phyloP scores from a whole-genome alignment of 2,113 vertebrate species.

The Siphamia tubifer region DNA sequence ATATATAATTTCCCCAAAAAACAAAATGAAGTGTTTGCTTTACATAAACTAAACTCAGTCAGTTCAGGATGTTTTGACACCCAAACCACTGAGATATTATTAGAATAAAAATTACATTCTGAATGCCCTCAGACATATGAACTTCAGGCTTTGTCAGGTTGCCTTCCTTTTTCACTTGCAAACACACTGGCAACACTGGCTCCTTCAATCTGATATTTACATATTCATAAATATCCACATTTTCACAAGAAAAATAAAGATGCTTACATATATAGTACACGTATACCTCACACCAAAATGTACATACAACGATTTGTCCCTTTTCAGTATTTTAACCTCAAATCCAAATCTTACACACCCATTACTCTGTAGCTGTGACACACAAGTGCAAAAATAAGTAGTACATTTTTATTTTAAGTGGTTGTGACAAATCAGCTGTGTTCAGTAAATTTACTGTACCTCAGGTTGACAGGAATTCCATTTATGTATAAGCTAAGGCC shows the following conservation, averaged over 20 bases:
- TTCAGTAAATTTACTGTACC: slow-evolving; percentile 33
- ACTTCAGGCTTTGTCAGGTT: background rate
- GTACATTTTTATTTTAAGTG: slow-evolving; percentile 47
- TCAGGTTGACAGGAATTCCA: slow-evolving; percentile 47
- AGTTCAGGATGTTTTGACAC: slow-evolving; percentile 18
- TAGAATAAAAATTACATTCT: slow-evolving; percentile 67
- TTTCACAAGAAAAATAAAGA: slow-evolving; percentile 79
- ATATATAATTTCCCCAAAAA: background rate
- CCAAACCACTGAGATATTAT: slow-evolving; percentile 30
- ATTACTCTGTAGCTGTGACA: slow-evolving; percentile 37
- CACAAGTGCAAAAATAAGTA: slow-evolving; percentile 69
- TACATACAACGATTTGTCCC: slow-evolving; percentile 62
- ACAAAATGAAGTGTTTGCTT: slow-evolving; percentile 16
- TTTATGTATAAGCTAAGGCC: slow-evolving; percentile 56
- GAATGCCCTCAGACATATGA: slow-evolving; percentile 36
- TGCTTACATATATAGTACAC: slow-evolving; percentile 76
- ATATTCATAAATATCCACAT: slow-evolving; percentile 76
- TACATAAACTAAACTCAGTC: slow-evolving; percentile 24
- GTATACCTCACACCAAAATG: slow-evolving; percentile 75
- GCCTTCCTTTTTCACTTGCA: slow-evolving; percentile 9
- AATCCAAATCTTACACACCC: slow-evolving; percentile 15
- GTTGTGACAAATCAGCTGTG: slow-evolving; percentile 39
- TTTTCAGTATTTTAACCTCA: background rate
- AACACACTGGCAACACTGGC: slow-evolving; percentile 40
- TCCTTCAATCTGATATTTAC: slow-evolving; percentile 71